A percentile compares a stretch with the other conserved stretches of the same genome.
Conservation (phyloP, 2,797 vertebrate species). For the Novumbra hubbsi region DNA sequence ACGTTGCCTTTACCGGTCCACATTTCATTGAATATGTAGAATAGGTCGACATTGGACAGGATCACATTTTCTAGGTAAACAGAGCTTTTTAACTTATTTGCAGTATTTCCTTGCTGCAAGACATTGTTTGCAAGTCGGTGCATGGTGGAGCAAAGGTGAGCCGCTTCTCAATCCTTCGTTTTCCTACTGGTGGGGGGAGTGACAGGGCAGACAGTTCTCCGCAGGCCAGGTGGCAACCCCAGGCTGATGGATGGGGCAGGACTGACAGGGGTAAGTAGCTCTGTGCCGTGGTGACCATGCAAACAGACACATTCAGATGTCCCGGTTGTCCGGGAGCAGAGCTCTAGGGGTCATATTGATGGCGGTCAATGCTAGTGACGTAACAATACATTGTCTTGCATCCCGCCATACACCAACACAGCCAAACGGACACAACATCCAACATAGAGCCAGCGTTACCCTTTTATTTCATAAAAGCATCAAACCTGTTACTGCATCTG, state of each 20-base stretch:
- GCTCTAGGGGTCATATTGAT: slow-evolving; percentile 7
- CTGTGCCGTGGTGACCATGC: slow-evolving; percentile 32
- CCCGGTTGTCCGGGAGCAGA: slow-evolving; percentile 24
- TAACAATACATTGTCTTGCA: not conserved
- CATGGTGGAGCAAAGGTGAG: slow-evolving; percentile 12
- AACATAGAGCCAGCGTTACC: not conserved
- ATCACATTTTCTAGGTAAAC: not conserved
- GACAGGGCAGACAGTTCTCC: slow-evolving; percentile 60
- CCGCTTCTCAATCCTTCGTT: slow-evolving; percentile 53
- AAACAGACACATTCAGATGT: slow-evolving; percentile 37
- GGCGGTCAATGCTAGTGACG: slow-evolving; percentile 27
- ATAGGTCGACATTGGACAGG: slow-evolving; percentile 19
- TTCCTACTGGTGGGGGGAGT: slow-evolving; percentile 53
- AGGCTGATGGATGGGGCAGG: slow-evolving; percentile 66
- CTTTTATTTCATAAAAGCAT: not conserved
- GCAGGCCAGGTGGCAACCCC: slow-evolving; percentile 63
- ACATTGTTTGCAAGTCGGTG: not conserved
- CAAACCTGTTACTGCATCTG: too few species aligned
- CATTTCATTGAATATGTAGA: too few species aligned
- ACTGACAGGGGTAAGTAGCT: slow-evolving; percentile 51
- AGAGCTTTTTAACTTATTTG: not conserved
- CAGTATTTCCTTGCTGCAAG: not conserved
- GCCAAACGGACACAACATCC: not conserved
- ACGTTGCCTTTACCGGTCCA: too few species aligned
- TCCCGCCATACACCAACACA: not conserved